phyloP scores from a whole-genome alignment of 2,113 vertebrate species.

The Mionectes macconnelli region DNA sequence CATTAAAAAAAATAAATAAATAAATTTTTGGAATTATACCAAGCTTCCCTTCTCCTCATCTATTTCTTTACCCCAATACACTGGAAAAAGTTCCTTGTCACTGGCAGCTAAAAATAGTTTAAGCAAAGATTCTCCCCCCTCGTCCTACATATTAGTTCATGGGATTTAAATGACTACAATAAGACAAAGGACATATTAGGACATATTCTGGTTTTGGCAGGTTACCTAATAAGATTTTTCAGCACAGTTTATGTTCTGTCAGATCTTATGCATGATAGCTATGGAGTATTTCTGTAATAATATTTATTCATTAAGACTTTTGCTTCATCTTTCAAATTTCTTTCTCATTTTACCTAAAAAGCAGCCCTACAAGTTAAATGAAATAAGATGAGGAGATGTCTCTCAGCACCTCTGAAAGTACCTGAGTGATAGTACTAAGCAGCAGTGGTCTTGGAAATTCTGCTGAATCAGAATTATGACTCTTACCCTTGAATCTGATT shows the following conservation, averaged over 20 bases:
- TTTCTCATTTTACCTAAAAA: background rate
- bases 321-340: background rate
- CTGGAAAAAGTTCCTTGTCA: background rate
- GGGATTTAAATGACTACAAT: background rate
- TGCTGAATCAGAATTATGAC: background rate
- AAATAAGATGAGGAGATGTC: background rate
- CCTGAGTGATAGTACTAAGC: background rate
- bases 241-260: constrained; percentile 2
- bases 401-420: background rate
- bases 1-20: background rate
- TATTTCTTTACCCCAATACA: background rate
- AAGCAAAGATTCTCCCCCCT: background rate
- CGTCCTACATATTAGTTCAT: accelerated
- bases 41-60: background rate
- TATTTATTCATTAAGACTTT: background rate
- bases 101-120: background rate
- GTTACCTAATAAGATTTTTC: background rate
- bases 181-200: background rate
- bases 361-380: background rate
- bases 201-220: background rate
- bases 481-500: background rate
- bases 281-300: background rate
- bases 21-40: background rate
- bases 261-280: background rate
- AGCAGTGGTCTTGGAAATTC: background rate